Evolutionary conservation across 1,140 invertebrate species (phyloP), one percentile per base, ranked within the genome.

Genomic region (Archivesica marissinica): DNA sequence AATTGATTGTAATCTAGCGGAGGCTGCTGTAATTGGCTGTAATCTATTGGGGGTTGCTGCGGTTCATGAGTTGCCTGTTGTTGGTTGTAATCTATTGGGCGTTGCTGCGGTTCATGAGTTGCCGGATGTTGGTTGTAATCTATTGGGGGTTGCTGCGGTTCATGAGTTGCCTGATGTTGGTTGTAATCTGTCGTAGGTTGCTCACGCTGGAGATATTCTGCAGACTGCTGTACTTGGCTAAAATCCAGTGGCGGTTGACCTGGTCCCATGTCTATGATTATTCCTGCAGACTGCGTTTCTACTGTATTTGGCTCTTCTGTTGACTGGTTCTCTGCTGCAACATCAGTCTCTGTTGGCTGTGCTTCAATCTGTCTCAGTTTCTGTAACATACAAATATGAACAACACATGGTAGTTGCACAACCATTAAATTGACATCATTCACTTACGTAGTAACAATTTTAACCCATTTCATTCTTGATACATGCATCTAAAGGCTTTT

Each of bases 351-450:
- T 30, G 59, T 38, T 59, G 39, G 39, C 17, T 15, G 33, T 11
- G 13, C 9, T 28, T 77, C 76, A 33, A 41, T 66, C 47, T 68
- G 72, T 23, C 86, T 83, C 28, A 86, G 25, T 64, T 86, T 88
- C 83, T 87, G 84, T 52, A 86, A 88, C 13, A 61, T 33, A 23
- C 47, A 84, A 38, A 17, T 41, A 47, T 54, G n/a, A 74, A 47
- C 11, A 15, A 68, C 15, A n/a, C n/a, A n/a, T n/a, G n/a, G n/a
- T n/a, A n/a, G n/a, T n/a, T n/a, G n/a, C n/a, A n/a, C n/a, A n/a
- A n/a, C n/a, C n/a, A n/a, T n/a, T n/a, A n/a, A n/a, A n/a, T n/a
- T n/a, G n/a, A n/a, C n/a, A n/a, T n/a, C n/a, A n/a, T n/a, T n/a
- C n/a, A n/a, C n/a, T n/a, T n/a, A n/a, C n/a, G n/a, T n/a, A n/a